Conservation (phyloP, 2,888 invertebrate genomes). For the Zaprionus lineosus region DNA sequence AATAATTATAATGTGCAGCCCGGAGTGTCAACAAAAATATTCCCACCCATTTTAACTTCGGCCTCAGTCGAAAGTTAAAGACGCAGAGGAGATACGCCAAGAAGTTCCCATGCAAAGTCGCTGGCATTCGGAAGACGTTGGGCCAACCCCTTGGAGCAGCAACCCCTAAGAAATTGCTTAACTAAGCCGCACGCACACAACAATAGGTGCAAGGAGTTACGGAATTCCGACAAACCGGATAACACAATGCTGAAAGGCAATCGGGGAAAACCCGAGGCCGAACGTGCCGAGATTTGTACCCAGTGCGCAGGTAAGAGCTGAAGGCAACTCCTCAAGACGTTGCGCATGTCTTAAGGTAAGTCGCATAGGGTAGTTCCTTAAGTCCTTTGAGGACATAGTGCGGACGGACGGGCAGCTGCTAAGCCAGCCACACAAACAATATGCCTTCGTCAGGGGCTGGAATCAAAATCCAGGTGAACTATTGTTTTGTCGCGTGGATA, state of each 20-base stretch:
- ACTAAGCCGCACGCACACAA: constrained; percentile 1
- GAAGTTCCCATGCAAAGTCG: constrained; percentile 69
- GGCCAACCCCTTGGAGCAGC: constrained; percentile 25
- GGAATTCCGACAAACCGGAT: constrained; percentile 26
- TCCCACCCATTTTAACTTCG: constrained; percentile 82
- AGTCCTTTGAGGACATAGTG: too few species aligned
- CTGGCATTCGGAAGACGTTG: constrained; percentile 20
- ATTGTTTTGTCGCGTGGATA: constrained; percentile 63
- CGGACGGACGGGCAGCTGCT: constrained; percentile 60
- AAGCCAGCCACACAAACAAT: constrained; percentile 24
- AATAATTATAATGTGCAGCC: constrained; percentile 26
- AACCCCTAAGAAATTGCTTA: constrained; percentile 21
- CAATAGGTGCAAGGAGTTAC: constrained; percentile 41
- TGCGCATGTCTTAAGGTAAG: constrained; percentile 74
- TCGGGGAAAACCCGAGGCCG: constrained; percentile 62
- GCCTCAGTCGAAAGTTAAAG: constrained; percentile 65
- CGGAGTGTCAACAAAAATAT: constrained; percentile 70
- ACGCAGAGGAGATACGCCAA: constrained; percentile 29
- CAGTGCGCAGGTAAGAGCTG: constrained; percentile 36
- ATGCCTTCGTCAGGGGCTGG: constrained; percentile 58
- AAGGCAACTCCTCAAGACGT: constrained; percentile 65
- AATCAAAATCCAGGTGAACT: constrained; percentile 77
- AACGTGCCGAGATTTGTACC: constrained; percentile 55
- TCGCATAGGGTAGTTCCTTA: constrained; percentile 25
- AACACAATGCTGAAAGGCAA: constrained; percentile 17